Conservation (phyloP, 2,888 invertebrate species). For the Nomada fucata region DNA sequence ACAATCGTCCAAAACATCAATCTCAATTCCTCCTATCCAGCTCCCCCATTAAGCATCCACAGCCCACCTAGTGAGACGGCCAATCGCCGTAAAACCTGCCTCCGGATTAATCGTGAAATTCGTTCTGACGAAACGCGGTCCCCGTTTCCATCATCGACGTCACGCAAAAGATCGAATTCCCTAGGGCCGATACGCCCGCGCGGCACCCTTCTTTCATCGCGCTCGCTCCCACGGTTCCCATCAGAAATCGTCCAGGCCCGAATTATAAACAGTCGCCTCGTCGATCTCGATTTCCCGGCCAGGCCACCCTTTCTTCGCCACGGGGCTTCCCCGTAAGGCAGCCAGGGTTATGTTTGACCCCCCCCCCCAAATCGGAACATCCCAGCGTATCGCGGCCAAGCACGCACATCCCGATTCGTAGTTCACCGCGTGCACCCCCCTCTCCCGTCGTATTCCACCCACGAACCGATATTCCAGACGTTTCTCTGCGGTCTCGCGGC, state of each 20-base stretch:
- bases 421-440: constrained; percentile 58
- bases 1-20: background rate
- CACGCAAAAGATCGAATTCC: no score
- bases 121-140: background rate
- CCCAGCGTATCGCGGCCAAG: constrained; percentile 70
- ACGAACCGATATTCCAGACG: constrained; percentile 64
- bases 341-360: constrained; percentile 40
- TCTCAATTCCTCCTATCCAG: background rate
- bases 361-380: constrained; percentile 75
- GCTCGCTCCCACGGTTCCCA: background rate
- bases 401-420: constrained; percentile 76
- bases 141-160: no score
- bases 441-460: constrained; percentile 61
- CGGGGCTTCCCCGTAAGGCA: constrained; percentile 18
- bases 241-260: background rate
- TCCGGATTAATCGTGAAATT: background rate
- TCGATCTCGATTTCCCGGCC: constrained; percentile 23
- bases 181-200: no score
- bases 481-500: constrained; percentile 46
- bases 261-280: constrained; percentile 11
- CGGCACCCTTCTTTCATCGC: no score
- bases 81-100: background rate
- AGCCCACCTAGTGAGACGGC: no score
- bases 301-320: constrained; percentile 3
- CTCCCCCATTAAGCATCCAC: background rate